phyloP scores from a whole-genome alignment of 2,888 invertebrate genomes.

The Morpho achilles region DNA sequence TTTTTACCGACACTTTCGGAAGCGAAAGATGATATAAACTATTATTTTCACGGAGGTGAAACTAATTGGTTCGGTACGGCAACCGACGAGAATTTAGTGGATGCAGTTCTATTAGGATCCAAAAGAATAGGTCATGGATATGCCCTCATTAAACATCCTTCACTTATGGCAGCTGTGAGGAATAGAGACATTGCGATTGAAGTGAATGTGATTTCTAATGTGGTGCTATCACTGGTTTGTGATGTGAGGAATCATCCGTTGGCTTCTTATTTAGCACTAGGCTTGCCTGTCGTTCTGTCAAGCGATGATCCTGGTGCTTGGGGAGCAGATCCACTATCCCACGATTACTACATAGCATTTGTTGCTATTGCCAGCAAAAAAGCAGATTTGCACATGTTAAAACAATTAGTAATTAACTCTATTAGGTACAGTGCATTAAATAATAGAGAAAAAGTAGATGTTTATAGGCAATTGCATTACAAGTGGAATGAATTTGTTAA shows the following conservation, averaged over 20 bases:
- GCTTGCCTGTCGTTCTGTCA: slow-evolving; percentile 86
- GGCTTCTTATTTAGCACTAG: slow-evolving; percentile 81
- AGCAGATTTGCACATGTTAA: slow-evolving; percentile 85
- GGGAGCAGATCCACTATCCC: slow-evolving; percentile 85
- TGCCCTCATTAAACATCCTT: slow-evolving; percentile 86
- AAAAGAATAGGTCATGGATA: slow-evolving; percentile 90
- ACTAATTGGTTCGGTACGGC: slow-evolving; percentile 84
- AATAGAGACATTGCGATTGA: slow-evolving; percentile 84
- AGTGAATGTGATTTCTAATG: slow-evolving; percentile 89
- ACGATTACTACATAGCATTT: slow-evolving; percentile 89
- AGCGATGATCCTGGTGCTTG: slow-evolving; percentile 90
- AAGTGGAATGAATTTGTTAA: slow-evolving; percentile 55
- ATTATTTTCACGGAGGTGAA: slow-evolving; percentile 90
- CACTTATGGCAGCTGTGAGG: slow-evolving; percentile 76
- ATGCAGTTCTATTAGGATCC: slow-evolving; percentile 86
- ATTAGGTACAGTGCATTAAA: slow-evolving; percentile 81
- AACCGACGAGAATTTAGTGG: slow-evolving; percentile 86
- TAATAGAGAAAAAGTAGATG: slow-evolving; percentile 37
- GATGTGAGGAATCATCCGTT: slow-evolving; percentile 90
- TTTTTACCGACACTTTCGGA: slow-evolving; percentile 77
- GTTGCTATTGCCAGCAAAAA: slow-evolving; percentile 85
- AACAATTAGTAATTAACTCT: slow-evolving; percentile 87
- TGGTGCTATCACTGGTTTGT: slow-evolving; percentile 82
- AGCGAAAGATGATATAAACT: slow-evolving; percentile 76
- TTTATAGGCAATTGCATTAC: slow-evolving; percentile 41